Base-by-base conservation (phyloP, 2,113 vertebrate species). In the Nibea albiflora region DNA sequence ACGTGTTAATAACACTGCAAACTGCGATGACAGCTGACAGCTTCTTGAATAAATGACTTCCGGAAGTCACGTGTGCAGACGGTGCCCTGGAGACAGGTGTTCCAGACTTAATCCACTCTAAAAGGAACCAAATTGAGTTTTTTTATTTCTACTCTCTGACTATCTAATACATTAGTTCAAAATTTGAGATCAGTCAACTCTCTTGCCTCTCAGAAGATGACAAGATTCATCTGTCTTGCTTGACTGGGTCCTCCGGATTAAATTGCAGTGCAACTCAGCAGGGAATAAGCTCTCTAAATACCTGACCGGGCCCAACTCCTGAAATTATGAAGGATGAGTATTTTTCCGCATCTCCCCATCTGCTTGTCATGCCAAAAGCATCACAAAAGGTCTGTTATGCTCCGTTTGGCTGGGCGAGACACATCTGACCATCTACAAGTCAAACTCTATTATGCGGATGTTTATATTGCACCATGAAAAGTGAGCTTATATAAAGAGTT, bases 171-270 rank as follows among this genome's bases (percentile, higher is more conserved):
- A 87, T 86, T 82, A 80, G 53, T 63, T 82, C 28, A 39, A 52
- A 42, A 84, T 86, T 87, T 89, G 35, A 73, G 66, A 87, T 77
- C 85, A 88, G 68, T 92, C 85, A 74, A 79, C 70, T 80, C 71
- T 68, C 22, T 69, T 79, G 63, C 78, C 74, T 87, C 76, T 89
- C 78, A 68, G 72, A 72, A 68, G 35, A 92, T 88, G 89, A 93
- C 90, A 93, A 60, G 70, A 89, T 90, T 82, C 78, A 93, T 94
- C 90, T 62, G 81, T 93, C 83, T 86, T 72, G 83, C 87, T 84
- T 88, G 91, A 91, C 85, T 89, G 78, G 83, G 54, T 71, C 81
- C 81, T 73, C 73, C 17, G 81, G 88, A 92, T 89, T 89, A 93
- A 87, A 91, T 87, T 88, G 86, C 80, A 22, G 76, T 78, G 77